A percentile compares a stretch with the other conserved stretches of the same genome.
These are phyloP conservation scores for Glyptemys insculpta DNA, from an alignment of 2,797 vertebrate genomes.

Conservation along the genomic window DNA sequence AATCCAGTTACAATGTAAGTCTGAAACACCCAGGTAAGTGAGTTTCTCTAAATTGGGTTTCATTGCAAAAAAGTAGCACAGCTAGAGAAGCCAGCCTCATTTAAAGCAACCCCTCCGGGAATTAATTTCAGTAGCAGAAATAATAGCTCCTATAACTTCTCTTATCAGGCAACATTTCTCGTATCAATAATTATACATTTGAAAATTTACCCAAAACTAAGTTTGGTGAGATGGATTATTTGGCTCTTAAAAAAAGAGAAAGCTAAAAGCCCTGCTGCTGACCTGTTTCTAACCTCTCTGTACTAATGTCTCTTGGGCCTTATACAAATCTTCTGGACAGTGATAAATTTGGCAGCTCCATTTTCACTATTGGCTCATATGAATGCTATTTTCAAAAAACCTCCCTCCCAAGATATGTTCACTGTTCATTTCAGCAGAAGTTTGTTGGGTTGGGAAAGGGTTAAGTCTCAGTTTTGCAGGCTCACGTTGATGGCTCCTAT, in stretches of 20 bases:
- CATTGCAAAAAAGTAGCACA: background rate
- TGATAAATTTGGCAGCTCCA: constrained; percentile 59
- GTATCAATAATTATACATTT: background rate
- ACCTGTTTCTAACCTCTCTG: constrained; percentile 69
- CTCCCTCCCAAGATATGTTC: background rate
- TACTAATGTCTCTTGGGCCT: constrained; percentile 64
- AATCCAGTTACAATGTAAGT: background rate
- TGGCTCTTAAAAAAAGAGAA: constrained; percentile 54
- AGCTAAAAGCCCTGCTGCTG: constrained; percentile 53
- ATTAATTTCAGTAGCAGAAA: constrained; percentile 13
- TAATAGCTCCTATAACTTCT: background rate
- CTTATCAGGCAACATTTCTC: constrained; percentile 11
- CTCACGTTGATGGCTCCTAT: background rate
- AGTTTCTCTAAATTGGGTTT: constrained; percentile 8
- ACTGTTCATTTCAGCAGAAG: constrained; percentile 1
- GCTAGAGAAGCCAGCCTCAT: accelerated
- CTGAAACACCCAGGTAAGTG: constrained; percentile 1
- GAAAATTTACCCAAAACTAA: constrained; percentile 14
- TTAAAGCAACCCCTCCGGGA: background rate
- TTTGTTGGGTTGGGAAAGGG: constrained; percentile 23
- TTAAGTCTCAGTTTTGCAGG: constrained; percentile 40
- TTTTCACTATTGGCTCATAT: constrained; percentile 61
- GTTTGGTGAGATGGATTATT: constrained; percentile 47
- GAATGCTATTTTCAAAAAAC: constrained; percentile 44
- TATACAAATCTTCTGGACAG: constrained; percentile 57